Evolutionary conservation across 2,888 invertebrate species (phyloP).

Genomic region (Drosophila infuscata): DNA sequence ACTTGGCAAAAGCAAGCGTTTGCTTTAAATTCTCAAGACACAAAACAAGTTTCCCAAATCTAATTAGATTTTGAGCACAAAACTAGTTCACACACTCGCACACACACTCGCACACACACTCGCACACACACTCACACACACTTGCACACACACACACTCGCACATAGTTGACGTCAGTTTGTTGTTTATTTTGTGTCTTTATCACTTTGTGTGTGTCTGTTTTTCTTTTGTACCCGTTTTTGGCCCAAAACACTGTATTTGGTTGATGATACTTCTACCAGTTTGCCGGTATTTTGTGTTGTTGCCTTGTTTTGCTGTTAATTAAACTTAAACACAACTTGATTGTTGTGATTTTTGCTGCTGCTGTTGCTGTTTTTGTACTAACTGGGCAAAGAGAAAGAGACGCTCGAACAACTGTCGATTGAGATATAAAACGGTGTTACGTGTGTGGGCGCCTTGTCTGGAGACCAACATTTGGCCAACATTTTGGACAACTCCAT

Average conservation of each 20-base stretch:
- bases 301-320: slow-evolving; percentile 67
- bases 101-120: background rate
- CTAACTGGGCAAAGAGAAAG: slow-evolving; percentile 25
- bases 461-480: slow-evolving; percentile 49
- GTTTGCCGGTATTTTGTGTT: slow-evolving; percentile 49
- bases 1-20: slow-evolving; percentile 37
- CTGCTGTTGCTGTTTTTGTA: slow-evolving; percentile 10
- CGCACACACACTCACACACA: background rate
- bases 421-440: slow-evolving; percentile 42
- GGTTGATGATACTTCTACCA: slow-evolving; percentile 31
- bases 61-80: slow-evolving; percentile 70
- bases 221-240: slow-evolving; percentile 17
- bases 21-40: slow-evolving; percentile 22
- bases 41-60: slow-evolving; percentile 60
- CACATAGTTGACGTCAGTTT: slow-evolving; percentile 28
- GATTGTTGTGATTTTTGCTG: slow-evolving; percentile 24
- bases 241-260: slow-evolving; percentile 47
- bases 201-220: slow-evolving; percentile 20
- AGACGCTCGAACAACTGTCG: slow-evolving; percentile 34
- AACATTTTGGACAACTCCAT: slow-evolving; percentile 61
- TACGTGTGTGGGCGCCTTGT: slow-evolving; percentile 61
- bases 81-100: slow-evolving; percentile 64
- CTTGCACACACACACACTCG: background rate
- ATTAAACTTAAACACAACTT: slow-evolving; percentile 61
- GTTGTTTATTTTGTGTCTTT: slow-evolving; percentile 32